phyloP scores from a whole-genome alignment of 2,888 invertebrate species.

The Noctua janthe region DNA sequence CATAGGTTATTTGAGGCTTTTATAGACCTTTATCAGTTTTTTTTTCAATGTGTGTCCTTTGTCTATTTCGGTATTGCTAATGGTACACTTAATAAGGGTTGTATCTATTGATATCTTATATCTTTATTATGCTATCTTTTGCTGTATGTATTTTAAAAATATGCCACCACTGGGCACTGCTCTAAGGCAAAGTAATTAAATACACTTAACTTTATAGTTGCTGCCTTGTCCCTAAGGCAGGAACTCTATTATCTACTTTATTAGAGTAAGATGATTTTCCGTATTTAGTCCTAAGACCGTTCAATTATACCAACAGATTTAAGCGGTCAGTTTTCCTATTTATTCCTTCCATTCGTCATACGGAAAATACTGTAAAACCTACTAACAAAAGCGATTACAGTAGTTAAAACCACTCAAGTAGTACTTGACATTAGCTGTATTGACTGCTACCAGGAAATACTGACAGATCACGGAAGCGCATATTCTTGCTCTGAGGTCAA shows the following conservation, averaged over 20 bases:
- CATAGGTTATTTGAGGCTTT: conserved; percentile 21
- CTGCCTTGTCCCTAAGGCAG: background rate
- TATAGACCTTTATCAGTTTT: background rate
- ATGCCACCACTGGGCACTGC: background rate
- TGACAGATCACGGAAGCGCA: conserved; percentile 54
- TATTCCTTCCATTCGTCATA: background rate
- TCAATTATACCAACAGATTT: background rate
- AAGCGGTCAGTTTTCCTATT: background rate
- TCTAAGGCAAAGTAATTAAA: background rate
- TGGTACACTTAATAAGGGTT: background rate
- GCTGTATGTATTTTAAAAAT: no score
- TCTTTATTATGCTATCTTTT: background rate
- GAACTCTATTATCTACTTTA: background rate
- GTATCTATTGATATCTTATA: background rate
- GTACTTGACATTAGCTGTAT: conserved; percentile 17
- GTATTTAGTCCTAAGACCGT: background rate
- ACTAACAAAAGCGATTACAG: background rate
- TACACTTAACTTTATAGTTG: background rate
- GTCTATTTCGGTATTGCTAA: background rate
- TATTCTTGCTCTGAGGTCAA: conserved; percentile 55
- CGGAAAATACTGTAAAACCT: background rate
- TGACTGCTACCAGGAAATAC: conserved; percentile 31
- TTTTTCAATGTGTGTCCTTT: conserved; percentile 7
- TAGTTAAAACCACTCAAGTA: conserved; percentile 10
- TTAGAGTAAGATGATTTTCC: background rate